A percentile compares a stretch with the other conserved stretches of the same genome.
phyloP scores from a whole-genome alignment of 2,113 vertebrate genomes.

The Pagrus major region DNA sequence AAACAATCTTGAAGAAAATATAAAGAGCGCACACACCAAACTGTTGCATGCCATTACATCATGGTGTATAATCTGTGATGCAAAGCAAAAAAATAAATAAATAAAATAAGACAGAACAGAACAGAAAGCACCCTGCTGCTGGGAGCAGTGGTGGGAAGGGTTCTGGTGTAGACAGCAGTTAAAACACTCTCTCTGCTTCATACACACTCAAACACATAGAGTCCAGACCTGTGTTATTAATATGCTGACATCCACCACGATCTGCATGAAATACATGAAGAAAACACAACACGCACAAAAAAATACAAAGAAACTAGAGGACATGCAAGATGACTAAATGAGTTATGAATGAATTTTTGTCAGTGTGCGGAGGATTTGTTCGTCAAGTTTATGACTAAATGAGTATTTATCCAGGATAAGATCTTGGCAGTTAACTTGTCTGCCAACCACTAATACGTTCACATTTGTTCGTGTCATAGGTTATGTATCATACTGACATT shows the following conservation, averaged over 20 bases:
- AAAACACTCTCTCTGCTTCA: constrained; percentile 13
- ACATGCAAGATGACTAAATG: constrained; percentile 4
- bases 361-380: too few relatives aligned
- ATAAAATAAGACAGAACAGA: too few relatives aligned
- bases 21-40: background rate
- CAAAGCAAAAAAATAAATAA: background rate
- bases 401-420: constrained; percentile 39
- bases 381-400: too few relatives aligned
- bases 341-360: too few relatives aligned
- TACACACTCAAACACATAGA: constrained; percentile 9
- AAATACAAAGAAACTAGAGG: background rate
- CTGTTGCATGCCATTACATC: constrained; percentile 27
- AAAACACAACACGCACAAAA: background rate
- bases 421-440: too few relatives aligned
- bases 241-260: constrained; percentile 12
- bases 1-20: background rate
- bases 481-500: too few relatives aligned
- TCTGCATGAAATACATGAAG: background rate
- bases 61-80: constrained; percentile 29
- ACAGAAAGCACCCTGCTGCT: background rate
- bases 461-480: too few relatives aligned
- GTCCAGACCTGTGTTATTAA: constrained; percentile 6
- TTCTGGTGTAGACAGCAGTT: background rate
- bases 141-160: constrained; percentile 3
- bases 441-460: too few relatives aligned